Percentiles rank a stretch among this genome's conserved stretches.
Conservation (phyloP, 2,888 invertebrate species). For the Anorthoa munda region DNA sequence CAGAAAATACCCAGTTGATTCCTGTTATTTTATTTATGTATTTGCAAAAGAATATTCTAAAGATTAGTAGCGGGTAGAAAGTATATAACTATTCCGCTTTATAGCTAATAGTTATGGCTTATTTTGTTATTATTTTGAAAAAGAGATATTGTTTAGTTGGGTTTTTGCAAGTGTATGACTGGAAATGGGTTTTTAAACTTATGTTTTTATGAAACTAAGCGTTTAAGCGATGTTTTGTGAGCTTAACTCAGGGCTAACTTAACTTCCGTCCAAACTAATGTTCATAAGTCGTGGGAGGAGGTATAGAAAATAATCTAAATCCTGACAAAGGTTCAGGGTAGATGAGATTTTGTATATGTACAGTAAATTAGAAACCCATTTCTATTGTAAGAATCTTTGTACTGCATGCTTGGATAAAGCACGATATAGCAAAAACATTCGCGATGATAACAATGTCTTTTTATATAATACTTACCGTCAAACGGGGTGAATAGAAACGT, state of each 20-base stretch:
- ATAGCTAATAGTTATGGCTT: slow-evolving; percentile 9
- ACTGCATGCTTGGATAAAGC: slow-evolving; percentile 26
- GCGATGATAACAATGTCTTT: slow-evolving; percentile 40
- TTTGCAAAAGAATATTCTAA: slow-evolving; percentile 27
- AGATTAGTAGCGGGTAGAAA: slow-evolving; percentile 7
- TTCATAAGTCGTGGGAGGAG: slow-evolving; percentile 43
- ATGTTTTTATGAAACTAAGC: slow-evolving; percentile 35
- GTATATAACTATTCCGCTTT: slow-evolving; percentile 11
- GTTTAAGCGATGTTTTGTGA: slow-evolving; percentile 56
- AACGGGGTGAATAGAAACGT: too few species aligned
- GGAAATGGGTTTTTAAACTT: slow-evolving; percentile 60
- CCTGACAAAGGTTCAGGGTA: slow-evolving; percentile 24
- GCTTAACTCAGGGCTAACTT: slow-evolving; percentile 55
- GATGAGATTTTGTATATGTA: slow-evolving; percentile 35
- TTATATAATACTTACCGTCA: slow-evolving; percentile 46
- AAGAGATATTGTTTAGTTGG: slow-evolving; percentile 28
- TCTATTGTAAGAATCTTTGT: slow-evolving; percentile 45
- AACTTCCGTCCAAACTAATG: slow-evolving; percentile 59
- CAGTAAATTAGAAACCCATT: slow-evolving; percentile 58
- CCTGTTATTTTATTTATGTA: slow-evolving; percentile 1
- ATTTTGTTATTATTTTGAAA: slow-evolving; percentile 18
- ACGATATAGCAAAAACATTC: slow-evolving; percentile 16
- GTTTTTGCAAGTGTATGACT: slow-evolving; percentile 22
- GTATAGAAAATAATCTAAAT: slow-evolving; percentile 24
- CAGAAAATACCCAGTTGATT: slow-evolving; percentile 8